These are phyloP conservation scores for Geopemphigus sp. DNA, from an alignment of 1,140 invertebrate species.

Conservation along the genomic window DNA sequence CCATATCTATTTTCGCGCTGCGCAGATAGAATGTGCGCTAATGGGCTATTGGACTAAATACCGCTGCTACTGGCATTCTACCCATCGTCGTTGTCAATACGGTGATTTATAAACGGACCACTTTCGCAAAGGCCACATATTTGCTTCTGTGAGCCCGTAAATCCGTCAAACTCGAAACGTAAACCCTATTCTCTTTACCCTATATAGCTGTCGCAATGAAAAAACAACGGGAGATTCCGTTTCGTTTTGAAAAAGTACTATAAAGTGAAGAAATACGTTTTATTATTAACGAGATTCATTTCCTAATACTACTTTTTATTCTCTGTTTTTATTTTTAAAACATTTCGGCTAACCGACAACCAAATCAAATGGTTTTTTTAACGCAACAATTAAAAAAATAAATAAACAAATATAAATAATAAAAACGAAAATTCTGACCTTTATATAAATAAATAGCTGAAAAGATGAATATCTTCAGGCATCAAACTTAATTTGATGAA, in stretches of 20 bases:
- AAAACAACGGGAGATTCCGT: neutral
- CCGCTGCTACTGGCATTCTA: slow-evolving; percentile 19
- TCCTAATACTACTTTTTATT: neutral
- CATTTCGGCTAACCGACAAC: neutral
- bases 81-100: slow-evolving; percentile 29
- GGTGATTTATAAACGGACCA: slow-evolving; percentile 21
- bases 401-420: neutral
- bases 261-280: slow-evolving; percentile 9
- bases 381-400: neutral
- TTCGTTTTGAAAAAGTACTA: neutral
- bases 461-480: neutral
- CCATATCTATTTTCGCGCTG: neutral
- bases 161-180: slow-evolving; percentile 26
- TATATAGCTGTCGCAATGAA: neutral
- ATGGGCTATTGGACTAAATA: slow-evolving; percentile 29
- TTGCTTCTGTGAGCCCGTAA: slow-evolving; percentile 6
- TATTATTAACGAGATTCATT: neutral
- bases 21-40: slow-evolving; percentile 16
- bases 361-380: neutral
- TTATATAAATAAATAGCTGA: neutral
- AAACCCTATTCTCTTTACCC: neutral
- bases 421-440: neutral
- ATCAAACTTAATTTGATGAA: neutral
- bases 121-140: slow-evolving; percentile 34
- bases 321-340: neutral